Conservation (phyloP, 2,113 vertebrate species). For the Periophthalmus modestus region DNA sequence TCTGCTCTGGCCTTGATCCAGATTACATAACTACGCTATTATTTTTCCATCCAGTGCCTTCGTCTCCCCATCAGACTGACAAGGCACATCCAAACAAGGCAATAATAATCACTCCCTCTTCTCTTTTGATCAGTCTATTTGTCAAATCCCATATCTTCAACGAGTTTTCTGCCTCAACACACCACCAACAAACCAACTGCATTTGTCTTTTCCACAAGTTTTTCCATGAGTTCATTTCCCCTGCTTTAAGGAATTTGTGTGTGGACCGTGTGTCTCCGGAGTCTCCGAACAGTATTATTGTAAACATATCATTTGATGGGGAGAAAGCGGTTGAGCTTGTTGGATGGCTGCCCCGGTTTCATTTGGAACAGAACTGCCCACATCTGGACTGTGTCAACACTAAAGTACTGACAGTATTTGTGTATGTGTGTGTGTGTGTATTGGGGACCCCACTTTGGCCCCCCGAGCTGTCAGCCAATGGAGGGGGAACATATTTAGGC, state of each 20-base stretch:
- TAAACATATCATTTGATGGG: constrained; percentile 83
- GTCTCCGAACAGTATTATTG: constrained; percentile 78
- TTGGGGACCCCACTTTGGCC: constrained; percentile 51
- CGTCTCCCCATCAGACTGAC: constrained; percentile 31
- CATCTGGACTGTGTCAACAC: constrained; percentile 84
- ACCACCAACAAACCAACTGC: constrained; percentile 14
- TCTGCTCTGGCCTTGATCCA: constrained; percentile 38
- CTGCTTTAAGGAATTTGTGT: constrained; percentile 35
- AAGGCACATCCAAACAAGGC: constrained; percentile 64
- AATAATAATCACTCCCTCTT: constrained; percentile 53
- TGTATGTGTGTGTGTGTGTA: constrained; percentile 41
- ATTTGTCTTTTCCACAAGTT: constrained; percentile 9
- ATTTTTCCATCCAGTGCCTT: constrained; percentile 52
- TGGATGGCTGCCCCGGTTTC: constrained; percentile 78
- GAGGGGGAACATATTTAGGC: constrained; percentile 78
- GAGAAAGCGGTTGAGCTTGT: constrained; percentile 78
- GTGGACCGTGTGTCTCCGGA: constrained; percentile 57
- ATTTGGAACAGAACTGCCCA: constrained; percentile 80
- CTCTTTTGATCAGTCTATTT: constrained; percentile 43
- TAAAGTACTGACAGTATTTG: constrained; percentile 55
- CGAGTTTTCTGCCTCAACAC: constrained; percentile 18
- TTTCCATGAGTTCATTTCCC: constrained; percentile 68
- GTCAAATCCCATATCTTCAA: constrained; percentile 21
- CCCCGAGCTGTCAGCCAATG: constrained; percentile 67
- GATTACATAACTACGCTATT: constrained; percentile 58